Evolutionary conservation across 2,888 invertebrate species (phyloP), one percentile per base, ranked within the genome.

Genomic region (Volucella zonaria): DNA sequence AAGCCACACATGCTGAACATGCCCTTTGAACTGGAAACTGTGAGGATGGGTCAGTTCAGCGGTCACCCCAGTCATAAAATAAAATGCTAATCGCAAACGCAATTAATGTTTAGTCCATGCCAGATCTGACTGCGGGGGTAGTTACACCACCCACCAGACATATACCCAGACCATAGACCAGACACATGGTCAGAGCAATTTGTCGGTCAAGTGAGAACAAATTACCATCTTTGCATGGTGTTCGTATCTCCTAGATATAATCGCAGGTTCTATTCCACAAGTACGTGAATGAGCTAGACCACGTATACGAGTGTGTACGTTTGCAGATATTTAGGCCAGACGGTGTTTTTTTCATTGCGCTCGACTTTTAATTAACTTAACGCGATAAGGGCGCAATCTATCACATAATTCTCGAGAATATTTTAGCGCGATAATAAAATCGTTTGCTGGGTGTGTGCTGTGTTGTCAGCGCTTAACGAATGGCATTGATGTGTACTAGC

Each of bases 311-410:
- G 31, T 31, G 23, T 23, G 31, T 31, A 31, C 31, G 31, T 31
- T 31, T 31, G 31, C 31, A 18, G 52, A 18, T 11, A 80, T 80
- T 80, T 75, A 75, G 75, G 54, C 80, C 83, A 83, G 83, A 79
- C 82, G 75, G 80, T 83, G 70, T 85, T 81, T 85, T 85, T 31
- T 31, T 31, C 31, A 31, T 31, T 31, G 45, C 76, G 70, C 70
- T 79, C 79, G 79, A 52, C 74, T 83, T 83, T 85, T 81, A 85
- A 81, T 85, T 81, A 85, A 85, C 58, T 81, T 77, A 51, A 54
- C 49, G 67, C 76, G 85, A 81, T 85, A 85, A 81, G 73, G 56
- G 61, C 23, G 68, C 31, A 71, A 8, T 14, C 43, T 59, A 59
- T 67, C 31, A 62, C 45, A 79, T 74, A 68, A 79, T 79, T 74